Base-by-base conservation (phyloP, 2,797 vertebrate species). In the Halcyon chelicuti region DNA sequence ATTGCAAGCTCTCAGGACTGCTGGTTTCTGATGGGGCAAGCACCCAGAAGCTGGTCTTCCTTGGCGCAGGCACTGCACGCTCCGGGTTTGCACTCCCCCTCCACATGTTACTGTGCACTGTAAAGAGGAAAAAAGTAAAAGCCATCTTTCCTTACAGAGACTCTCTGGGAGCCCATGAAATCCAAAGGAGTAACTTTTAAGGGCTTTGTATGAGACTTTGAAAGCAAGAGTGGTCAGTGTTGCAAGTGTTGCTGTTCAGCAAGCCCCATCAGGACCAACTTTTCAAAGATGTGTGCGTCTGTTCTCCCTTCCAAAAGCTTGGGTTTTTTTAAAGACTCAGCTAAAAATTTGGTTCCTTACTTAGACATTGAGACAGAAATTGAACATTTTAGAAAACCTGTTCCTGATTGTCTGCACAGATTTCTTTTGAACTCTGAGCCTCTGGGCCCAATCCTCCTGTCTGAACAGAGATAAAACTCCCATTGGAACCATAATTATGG, bases 101-200 rank as follows among this genome's bases (percentile, higher is more conserved):
- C 99, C 99, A 22, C 99, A 99, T 21, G 99, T 99, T 65, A 99
- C 99, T 0, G 99, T 99, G 94, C 99, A 99, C 99, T 99, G 97
- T 14, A 60, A 51, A 20, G 33, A 63, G 51, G 54, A 47, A 40
- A 68, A 49, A 49, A 72, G 21, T 14, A 57, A 79, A 76, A 88
- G 52, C 23, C 1, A 1, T 8, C 21, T 55, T 17, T 16, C 13
- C 26, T 7, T 75, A 33, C 2, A 44, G 12, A 31, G 16, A 12
- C 40, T 58, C 37, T 58, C 49, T 17, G 25, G n/a, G 40, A 78
- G 70, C 63, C 62, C 46, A 4, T 2, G 10, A n/a, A 51, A 94
- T 68, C 67, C 74, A 57, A 83, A 67, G 60, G 7, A 39, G 17
- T 22, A 33, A 44, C 54, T 55, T 39, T 23, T 13, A 46, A 23